phyloP scores from a whole-genome alignment of 2,113 vertebrate species.

The Athene cunicularia region DNA sequence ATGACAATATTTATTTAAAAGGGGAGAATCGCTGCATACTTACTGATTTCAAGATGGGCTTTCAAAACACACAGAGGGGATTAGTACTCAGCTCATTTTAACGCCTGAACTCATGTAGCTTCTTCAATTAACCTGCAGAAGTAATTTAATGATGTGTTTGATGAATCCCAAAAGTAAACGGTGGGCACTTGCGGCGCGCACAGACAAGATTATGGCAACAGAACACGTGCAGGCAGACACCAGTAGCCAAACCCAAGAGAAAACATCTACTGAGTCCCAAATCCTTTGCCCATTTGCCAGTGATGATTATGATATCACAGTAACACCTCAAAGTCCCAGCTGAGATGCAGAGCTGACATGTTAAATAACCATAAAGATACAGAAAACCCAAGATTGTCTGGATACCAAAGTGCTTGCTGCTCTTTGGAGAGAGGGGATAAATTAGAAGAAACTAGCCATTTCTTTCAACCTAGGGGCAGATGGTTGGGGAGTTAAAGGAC shows the following conservation, averaged over 20 bases:
- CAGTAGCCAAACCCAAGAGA: background rate
- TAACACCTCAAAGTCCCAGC: background rate
- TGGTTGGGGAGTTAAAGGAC: background rate
- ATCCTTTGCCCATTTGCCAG: background rate
- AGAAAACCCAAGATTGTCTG: background rate
- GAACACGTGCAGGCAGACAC: background rate
- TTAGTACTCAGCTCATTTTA: conserved; percentile 15
- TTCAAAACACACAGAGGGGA: background rate
- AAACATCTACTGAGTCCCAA: background rate
- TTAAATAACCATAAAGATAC: background rate
- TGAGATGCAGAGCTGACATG: background rate
- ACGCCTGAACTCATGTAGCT: background rate
- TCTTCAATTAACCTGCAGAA: conserved; percentile 34
- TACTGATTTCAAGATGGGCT: background rate
- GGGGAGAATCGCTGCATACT: background rate
- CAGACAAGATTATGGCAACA: background rate
- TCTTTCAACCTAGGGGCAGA: background rate
- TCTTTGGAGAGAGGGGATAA: background rate
- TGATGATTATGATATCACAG: background rate
- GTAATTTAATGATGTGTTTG: conserved; percentile 2
- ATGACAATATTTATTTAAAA: background rate
- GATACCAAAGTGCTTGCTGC: background rate
- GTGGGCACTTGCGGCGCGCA: background rate
- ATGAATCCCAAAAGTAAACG: background rate
- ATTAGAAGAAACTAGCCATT: background rate